These are phyloP conservation scores for Cairina moschata DNA, from an alignment of 2,113 vertebrate genomes.

Conservation along the genomic window DNA sequence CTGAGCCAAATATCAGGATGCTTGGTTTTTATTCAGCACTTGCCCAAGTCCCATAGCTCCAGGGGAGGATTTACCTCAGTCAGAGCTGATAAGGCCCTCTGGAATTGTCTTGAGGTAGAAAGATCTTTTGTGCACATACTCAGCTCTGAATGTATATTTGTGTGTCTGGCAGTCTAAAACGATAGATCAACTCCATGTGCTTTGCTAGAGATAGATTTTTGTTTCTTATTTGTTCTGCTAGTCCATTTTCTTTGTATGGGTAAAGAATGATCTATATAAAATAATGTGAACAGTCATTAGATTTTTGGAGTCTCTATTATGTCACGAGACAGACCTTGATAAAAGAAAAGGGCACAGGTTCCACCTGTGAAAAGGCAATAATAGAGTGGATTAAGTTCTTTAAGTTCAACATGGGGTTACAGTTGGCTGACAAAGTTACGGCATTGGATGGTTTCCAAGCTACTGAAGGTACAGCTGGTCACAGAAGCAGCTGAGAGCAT, in stretches of 20 bases:
- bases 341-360: conserved; percentile 71
- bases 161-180: conserved; percentile 36
- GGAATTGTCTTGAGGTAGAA: conserved; percentile 5
- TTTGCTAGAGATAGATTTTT: conserved; percentile 6
- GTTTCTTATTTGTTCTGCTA: neutral
- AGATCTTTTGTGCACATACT: neutral
- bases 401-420: conserved; percentile 58
- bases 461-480: conserved; percentile 73
- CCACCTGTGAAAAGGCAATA: conserved; percentile 76
- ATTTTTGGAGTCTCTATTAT: conserved; percentile 57
- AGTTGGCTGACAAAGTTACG: conserved; percentile 65
- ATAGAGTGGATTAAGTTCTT: conserved; percentile 71
- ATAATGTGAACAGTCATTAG: neutral
- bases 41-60: neutral
- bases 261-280: neutral
- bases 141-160: neutral
- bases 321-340: conserved; percentile 55
- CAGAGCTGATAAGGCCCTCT: neutral
- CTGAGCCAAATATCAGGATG: neutral
- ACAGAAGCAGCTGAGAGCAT: conserved; percentile 70
- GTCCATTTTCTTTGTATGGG: neutral
- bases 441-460: conserved; percentile 78
- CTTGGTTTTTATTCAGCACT: neutral
- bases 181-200: conserved; percentile 29
- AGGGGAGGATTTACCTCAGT: neutral